These are phyloP conservation scores for Tupiocoris notatus DNA, from an alignment of 2,888 invertebrate genomes.

Conservation along the genomic window DNA sequence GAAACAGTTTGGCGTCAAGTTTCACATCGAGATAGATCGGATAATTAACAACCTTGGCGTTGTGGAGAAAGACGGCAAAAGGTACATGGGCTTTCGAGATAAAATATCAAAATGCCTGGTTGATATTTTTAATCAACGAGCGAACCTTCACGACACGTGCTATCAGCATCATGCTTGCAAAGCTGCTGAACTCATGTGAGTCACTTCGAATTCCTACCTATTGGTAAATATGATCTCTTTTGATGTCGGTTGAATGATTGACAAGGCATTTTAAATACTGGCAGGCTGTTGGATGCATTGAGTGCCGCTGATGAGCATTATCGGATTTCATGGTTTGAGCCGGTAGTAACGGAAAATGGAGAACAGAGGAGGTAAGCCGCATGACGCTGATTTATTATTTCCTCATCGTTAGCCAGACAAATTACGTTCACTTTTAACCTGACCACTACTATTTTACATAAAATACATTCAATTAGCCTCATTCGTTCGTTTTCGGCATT, in stretches of 20 bases:
- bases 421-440: too few species aligned
- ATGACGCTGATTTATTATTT: too few species aligned
- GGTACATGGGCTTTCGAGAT: slow-evolving; percentile 54
- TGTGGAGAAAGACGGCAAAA: slow-evolving; percentile 9
- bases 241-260: not conserved
- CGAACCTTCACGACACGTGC: slow-evolving; percentile 56
- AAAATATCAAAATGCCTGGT: slow-evolving; percentile 56
- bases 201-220: not conserved
- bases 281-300: slow-evolving; percentile 26
- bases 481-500: not conserved
- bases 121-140: slow-evolving; percentile 57
- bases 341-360: not conserved
- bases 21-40: slow-evolving; percentile 3
- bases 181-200: slow-evolving; percentile 57
- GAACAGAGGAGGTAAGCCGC: too few species aligned
- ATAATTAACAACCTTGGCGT: slow-evolving; percentile 12
- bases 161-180: slow-evolving; percentile 57
- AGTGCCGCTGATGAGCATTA: slow-evolving; percentile 18
- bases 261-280: not conserved
- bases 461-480: not conserved
- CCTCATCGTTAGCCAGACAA: too few species aligned
- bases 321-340: not conserved
- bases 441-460: not conserved
- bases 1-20: slow-evolving; percentile 52
- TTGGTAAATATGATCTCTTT: not conserved